A percentile compares a stretch with the other conserved stretches of the same genome.
phyloP scores from a whole-genome alignment of 37 sponge, comb jelly and placozoan species.

The Theonella swinhoei region DNA sequence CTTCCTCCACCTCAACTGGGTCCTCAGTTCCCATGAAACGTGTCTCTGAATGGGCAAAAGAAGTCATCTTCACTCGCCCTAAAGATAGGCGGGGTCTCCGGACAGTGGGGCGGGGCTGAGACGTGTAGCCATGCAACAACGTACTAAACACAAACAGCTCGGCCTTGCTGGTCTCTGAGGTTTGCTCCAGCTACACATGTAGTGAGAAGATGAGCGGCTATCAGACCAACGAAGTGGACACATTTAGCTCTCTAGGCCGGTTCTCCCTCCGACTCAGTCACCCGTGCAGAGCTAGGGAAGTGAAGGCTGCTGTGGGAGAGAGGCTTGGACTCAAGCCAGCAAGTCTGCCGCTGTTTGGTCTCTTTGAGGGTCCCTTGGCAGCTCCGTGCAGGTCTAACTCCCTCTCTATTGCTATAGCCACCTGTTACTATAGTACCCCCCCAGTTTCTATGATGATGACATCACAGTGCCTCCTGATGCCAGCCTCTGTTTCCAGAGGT shows the following conservation, averaged over 20 bases:
- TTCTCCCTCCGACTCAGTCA: not conserved
- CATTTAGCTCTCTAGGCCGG: not conserved
- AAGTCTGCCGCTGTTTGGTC: constrained; percentile 9
- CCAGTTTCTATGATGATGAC: not conserved
- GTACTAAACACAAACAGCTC: no score
- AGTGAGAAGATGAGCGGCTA: not conserved
- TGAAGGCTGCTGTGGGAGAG: not conserved
- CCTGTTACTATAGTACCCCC: no score
- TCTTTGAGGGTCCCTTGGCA: constrained; percentile 8
- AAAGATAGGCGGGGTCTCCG: not conserved
- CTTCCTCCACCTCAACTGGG: not conserved
- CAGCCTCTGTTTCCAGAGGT: not conserved
- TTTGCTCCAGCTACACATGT: no score
- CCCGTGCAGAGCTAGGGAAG: not conserved
- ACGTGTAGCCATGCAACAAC: not conserved
- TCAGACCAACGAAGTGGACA: not conserved
- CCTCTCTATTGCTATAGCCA: no score
- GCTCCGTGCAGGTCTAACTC: not conserved
- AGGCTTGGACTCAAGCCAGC: constrained; percentile 12
- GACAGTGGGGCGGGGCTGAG: not conserved
- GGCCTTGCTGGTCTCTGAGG: no score
- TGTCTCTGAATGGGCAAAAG: not conserved
- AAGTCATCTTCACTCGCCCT: not conserved
- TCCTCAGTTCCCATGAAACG: not conserved
- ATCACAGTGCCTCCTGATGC: not conserved